Percentiles rank a stretch among this genome's conserved stretches.
phyloP scores from a whole-genome alignment of 2,797 vertebrate species.

The Siniperca scherzeri region DNA sequence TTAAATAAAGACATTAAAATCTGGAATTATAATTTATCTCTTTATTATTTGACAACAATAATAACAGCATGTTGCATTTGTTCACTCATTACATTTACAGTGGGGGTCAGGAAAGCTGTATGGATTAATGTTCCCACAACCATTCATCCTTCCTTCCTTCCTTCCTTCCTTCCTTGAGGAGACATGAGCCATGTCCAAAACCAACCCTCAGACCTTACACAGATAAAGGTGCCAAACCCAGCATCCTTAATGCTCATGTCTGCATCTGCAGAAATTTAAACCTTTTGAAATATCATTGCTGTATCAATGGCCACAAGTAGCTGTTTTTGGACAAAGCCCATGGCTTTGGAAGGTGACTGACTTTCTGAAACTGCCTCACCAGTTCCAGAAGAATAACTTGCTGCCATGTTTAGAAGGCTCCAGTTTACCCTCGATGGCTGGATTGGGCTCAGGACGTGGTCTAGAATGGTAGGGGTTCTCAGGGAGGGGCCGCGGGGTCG shows the following conservation, averaged over 20 bases:
- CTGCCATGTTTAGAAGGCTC: slow-evolving; percentile 91
- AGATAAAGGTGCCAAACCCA: slow-evolving; percentile 10
- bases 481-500: slow-evolving; percentile 90
- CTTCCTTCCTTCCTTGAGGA: no score
- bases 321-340: slow-evolving; percentile 67
- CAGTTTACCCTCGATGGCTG: slow-evolving; percentile 87
- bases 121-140: slow-evolving; percentile 49
- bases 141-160: slow-evolving; percentile 55
- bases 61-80: slow-evolving; percentile 72
- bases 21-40: slow-evolving; percentile 71
- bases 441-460: slow-evolving; percentile 91
- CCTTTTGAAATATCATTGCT: not conserved
- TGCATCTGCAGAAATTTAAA: slow-evolving; percentile 24
- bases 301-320: slow-evolving; percentile 19
- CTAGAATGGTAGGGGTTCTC: slow-evolving; percentile 94
- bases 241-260: slow-evolving; percentile 7
- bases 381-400: slow-evolving; percentile 92
- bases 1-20: slow-evolving; percentile 25
- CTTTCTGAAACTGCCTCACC: slow-evolving; percentile 78
- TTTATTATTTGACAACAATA: slow-evolving; percentile 80
- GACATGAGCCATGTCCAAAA: slow-evolving; percentile 70
- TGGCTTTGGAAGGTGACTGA: slow-evolving; percentile 35
- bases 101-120: slow-evolving; percentile 62
- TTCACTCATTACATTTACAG: slow-evolving; percentile 81
- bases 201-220: not conserved